Evolutionary conservation across 1,140 invertebrate genomes (phyloP), one percentile per base, ranked within the genome.

Genomic region (Hyles vespertilio): DNA sequence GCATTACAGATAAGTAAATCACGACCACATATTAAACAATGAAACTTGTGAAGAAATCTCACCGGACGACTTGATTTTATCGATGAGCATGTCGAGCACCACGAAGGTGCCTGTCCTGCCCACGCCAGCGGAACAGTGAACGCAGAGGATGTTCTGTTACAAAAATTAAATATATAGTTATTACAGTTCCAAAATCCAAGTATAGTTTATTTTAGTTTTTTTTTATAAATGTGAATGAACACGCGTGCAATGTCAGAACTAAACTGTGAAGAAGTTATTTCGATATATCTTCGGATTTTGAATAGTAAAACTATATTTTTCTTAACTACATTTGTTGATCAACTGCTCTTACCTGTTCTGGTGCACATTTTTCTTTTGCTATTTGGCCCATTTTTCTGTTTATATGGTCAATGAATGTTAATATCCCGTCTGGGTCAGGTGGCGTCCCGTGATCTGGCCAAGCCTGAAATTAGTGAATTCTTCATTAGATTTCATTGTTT

Each of bases 391-490:
- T 96, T 63, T 94, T 92, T 34, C 93, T 92, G 88, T 99, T 99
- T 5, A 99, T 96, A 73, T 98, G 96, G 65, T 98, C 95, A 22
- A 99, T 90, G 75, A 99, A 98, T 81, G 97, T 96, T 8, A 99
- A 90, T 55, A 99, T 96, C 79, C 96, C 97, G 22, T 97, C 97
- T 3, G 98, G 96, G 90, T 99, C 97, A 8, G 93, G 90, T 7
- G 98, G 98, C 48, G 98, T 97, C 32, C 97, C 96, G 82, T 99
- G 98, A 90, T 99, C 98, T 12, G 98, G 98, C 98, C 98, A 99
- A 2, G 95, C 95, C 92, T 95, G 55, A 9, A 57, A 63, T 45
- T 22, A 22, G 22, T 22, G 22, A 22, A 22, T 22, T 22, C 2
- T 22, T 22, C 22, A 22, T 22, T 22, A 22, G 22, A 22, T 22